phyloP scores from a whole-genome alignment of 2,113 vertebrate genomes.

The Carassius gibelio region DNA sequence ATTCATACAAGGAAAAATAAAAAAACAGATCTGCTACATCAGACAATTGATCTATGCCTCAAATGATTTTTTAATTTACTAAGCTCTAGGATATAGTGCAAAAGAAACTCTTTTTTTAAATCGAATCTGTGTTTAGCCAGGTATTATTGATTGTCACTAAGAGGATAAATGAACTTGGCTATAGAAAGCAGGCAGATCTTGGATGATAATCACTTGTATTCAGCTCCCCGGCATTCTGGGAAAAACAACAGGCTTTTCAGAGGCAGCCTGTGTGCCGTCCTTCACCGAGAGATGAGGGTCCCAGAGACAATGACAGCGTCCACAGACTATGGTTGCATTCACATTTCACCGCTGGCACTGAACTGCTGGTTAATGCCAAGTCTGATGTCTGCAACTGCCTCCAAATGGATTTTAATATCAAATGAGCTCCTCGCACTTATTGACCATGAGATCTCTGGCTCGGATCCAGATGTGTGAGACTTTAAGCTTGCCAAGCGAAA shows the following conservation, averaged over 20 bases:
- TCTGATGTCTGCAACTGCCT: constrained; percentile 15
- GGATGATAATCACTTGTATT: constrained; percentile 45
- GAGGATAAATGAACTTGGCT: constrained; percentile 50
- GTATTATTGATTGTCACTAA: constrained; percentile 53
- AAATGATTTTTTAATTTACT: background rate
- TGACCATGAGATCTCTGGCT: constrained; percentile 20
- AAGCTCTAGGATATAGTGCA: background rate
- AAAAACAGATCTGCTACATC: background rate
- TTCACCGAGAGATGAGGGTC: constrained; percentile 25
- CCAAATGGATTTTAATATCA: constrained; percentile 38
- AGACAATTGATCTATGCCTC: background rate
- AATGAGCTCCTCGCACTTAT: constrained; percentile 20
- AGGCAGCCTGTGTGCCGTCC: background rate
- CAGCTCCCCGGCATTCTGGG: constrained; percentile 18
- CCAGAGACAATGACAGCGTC: constrained; percentile 21
- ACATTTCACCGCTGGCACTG: constrained; percentile 31
- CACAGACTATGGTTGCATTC: constrained; percentile 17
- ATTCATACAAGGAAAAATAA: background rate
- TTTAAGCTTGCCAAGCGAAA: constrained; percentile 20
- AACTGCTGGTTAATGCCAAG: constrained; percentile 21
- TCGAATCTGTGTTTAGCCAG: constrained; percentile 19
- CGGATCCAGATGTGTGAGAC: background rate
- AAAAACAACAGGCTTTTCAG: constrained; percentile 42
- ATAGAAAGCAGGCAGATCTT: constrained; percentile 45
- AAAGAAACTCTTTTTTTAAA: background rate